These are phyloP conservation scores for Trichopoda pennipes DNA, from an alignment of 2,888 invertebrate genomes.

Conservation along the genomic window DNA sequence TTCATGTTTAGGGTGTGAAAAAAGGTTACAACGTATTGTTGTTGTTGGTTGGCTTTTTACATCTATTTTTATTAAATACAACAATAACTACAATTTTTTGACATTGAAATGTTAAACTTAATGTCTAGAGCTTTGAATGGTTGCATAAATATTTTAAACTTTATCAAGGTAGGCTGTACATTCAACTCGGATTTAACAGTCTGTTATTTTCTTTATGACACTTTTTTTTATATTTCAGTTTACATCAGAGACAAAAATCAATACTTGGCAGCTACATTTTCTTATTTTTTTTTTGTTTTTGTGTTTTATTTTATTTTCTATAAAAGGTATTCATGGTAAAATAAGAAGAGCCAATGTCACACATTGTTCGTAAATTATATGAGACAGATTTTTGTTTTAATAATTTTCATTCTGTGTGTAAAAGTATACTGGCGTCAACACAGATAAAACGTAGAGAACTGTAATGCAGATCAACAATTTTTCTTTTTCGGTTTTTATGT, in stretches of 20 bases:
- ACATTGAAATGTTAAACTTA: not conserved
- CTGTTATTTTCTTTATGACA: too few species aligned
- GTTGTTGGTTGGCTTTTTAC: not conserved
- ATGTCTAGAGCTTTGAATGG: not conserved
- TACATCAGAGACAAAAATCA: not conserved
- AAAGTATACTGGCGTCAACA: conserved; percentile 1
- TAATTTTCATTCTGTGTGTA: not conserved
- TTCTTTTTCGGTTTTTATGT: not conserved
- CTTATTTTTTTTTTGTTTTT: not conserved
- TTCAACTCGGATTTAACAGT: not conserved
- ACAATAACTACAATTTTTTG: not conserved
- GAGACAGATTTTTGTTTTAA: not conserved
- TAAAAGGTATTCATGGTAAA: not conserved
- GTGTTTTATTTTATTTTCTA: not conserved
- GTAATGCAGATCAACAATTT: conserved; percentile 1
- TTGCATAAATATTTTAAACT: not conserved
- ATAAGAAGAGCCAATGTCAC: not conserved
- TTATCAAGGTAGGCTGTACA: conserved; percentile 4
- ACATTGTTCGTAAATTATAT: not conserved
- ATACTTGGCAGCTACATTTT: conserved; percentile 1
- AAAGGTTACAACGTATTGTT: too few species aligned
- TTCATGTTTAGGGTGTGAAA: too few species aligned
- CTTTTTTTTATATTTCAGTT: not conserved
- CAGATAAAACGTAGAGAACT: not conserved
- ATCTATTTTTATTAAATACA: not conserved